Conservation (phyloP, 2,888 invertebrate genomes). For the Agrenia bidenticulata region DNA sequence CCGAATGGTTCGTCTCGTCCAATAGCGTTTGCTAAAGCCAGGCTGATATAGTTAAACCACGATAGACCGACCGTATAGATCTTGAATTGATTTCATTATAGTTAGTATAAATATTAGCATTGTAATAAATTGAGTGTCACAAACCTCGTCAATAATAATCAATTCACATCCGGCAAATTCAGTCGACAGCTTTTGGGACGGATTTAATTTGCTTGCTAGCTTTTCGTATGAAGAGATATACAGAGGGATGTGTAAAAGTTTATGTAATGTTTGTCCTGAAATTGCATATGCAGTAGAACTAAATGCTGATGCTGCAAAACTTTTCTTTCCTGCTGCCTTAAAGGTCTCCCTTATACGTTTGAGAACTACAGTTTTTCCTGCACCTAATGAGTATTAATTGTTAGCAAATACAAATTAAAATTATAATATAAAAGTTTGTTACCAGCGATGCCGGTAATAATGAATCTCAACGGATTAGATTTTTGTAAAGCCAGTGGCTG, state of each 20-base stretch:
- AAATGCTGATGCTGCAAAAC: not conserved
- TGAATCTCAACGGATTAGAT: not conserved
- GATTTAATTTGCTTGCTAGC: not conserved
- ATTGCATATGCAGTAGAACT: not conserved
- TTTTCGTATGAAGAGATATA: not conserved
- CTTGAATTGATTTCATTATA: too few relatives aligned
- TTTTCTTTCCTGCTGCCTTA: not conserved
- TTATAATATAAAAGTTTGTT: not conserved
- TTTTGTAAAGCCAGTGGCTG: too few relatives aligned
- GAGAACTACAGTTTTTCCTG: not conserved
- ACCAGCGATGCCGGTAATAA: not conserved
- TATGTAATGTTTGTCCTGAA: slow-evolving; percentile 1
- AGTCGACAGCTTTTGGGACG: not conserved
- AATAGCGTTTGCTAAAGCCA: too few relatives aligned
- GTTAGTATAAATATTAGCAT: too few relatives aligned
- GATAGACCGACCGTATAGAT: too few relatives aligned
- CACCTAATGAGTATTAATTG: not conserved
- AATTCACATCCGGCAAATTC: not conserved
- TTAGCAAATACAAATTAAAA: too few relatives aligned
- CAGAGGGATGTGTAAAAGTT: not conserved
- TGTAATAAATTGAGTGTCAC: too few relatives aligned
- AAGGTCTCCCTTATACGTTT: not conserved
- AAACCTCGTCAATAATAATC: not conserved
- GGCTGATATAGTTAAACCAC: too few relatives aligned
- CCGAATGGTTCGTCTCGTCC: too few relatives aligned